Evolutionary conservation across 2,797 vertebrate genomes (phyloP), one percentile per base, ranked within the genome.

Genomic region (Sciurus vulgaris): DNA sequence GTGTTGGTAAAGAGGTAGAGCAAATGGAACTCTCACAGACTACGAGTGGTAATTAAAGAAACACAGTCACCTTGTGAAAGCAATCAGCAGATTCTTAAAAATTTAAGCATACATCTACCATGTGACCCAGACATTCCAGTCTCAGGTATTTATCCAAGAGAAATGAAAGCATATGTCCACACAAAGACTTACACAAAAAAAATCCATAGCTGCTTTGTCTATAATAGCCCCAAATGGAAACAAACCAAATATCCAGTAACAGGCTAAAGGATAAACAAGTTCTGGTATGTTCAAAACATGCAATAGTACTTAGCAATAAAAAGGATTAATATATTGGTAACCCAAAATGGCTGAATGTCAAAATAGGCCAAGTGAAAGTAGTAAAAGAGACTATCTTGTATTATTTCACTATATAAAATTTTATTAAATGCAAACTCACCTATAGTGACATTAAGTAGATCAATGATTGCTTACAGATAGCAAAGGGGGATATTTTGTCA

Each of bases 371-470:
- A 81, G 24, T 87, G 33, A 95, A 63, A 94, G 30, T 41, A 69
- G 11, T 33, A 38, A 79, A 38, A 65, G 63, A 49, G 41, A 79
- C 61, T 49, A 84, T 4, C 54, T 2, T 76, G 26, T 22, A 49
- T 41, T 84, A 77, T 85, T 89, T 44, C 72, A 86, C 79, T 86
- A 72, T 28, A 54, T 91, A 86, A 30, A 89, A 73, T 79, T 94
- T 35, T 76, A 24, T 89, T 89, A 90, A 84, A 65, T 88, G 30
- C 22, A 76, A 86, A 72, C 33, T 87, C 8, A 26, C 51, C 28
- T 65, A 47, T 17, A 82, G 33, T 47, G 51, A 33, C 30, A 38
- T 63, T 73, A 74, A 86, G 28, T 67, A 73, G 33, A 67, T 92
- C 65, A 86, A 63, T 44, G 44, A 74, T 51, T 74, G 41, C 30